Evolutionary conservation across 2,797 vertebrate genomes (phyloP).

Genomic region (Choloepus didactylus): DNA sequence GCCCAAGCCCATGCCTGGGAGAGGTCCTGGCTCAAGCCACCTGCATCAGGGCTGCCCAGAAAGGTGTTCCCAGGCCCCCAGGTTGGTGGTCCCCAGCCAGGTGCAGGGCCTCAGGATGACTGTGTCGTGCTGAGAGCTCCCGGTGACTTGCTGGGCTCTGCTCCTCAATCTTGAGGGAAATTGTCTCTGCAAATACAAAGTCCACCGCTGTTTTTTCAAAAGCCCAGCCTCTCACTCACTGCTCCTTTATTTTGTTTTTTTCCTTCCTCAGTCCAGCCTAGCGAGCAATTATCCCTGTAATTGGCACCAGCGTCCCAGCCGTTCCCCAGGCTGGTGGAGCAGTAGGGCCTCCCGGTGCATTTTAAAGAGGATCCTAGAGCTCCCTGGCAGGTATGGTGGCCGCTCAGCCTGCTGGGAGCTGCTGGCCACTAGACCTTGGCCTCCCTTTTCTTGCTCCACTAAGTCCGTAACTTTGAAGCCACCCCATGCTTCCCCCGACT

Average conservation of each 20-base stretch:
- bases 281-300: background rate
- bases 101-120: background rate
- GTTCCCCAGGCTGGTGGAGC: background rate
- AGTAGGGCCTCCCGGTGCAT: background rate
- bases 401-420: background rate
- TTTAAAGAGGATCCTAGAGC: background rate
- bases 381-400: background rate
- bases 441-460: slow-evolving; percentile 1
- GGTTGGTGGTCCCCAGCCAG: background rate
- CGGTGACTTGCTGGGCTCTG: slow-evolving; percentile 21
- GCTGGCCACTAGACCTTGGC: background rate
- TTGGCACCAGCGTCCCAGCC: background rate
- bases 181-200: slow-evolving; percentile 1
- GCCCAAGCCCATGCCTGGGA: background rate
- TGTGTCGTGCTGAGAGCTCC: background rate
- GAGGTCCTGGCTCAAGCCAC: background rate
- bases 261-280: background rate
- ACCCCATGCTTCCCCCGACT: background rate
- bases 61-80: background rate
- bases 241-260: background rate
- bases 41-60: background rate
- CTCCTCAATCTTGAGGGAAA: background rate
- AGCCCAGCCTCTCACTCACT: background rate
- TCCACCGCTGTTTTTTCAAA: slow-evolving; percentile 23
- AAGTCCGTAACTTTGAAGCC: slow-evolving; percentile 17